A percentile compares a stretch with the other conserved stretches of the same genome.
These are phyloP conservation scores for Corythaeola cristata DNA, from an alignment of 2,113 vertebrate species.

Conservation along the genomic window DNA sequence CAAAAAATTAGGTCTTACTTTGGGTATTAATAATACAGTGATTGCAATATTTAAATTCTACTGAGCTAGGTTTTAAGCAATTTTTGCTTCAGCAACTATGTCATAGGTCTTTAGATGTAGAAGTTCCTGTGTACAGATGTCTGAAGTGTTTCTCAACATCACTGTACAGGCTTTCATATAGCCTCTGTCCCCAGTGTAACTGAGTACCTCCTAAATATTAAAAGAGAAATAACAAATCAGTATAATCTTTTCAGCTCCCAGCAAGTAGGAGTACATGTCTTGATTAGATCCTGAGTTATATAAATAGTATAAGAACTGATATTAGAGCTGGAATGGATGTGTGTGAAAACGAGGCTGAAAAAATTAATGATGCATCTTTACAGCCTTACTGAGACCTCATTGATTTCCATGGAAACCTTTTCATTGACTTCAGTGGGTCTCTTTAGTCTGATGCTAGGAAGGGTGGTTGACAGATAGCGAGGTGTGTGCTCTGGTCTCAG, in stretches of 20 bases:
- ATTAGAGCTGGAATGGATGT: conserved; percentile 46
- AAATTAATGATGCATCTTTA: conserved; percentile 70
- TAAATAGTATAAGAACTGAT: conserved; percentile 64
- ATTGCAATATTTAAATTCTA: neutral
- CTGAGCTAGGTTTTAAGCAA: neutral
- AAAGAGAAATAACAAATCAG: conserved; percentile 55
- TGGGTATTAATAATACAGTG: neutral
- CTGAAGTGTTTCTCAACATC: neutral
- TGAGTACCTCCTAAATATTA: conserved; percentile 46
- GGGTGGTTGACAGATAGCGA: conserved; percentile 31
- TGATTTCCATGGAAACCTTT: conserved; percentile 71
- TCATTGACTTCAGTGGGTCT: conserved; percentile 50
- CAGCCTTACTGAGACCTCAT: conserved; percentile 60
- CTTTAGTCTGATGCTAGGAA: conserved; percentile 17
- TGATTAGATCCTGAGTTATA: conserved; percentile 68
- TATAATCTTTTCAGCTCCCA: conserved; percentile 48
- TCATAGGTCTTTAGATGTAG: neutral
- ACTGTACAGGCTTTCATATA: neutral
- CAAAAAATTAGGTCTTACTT: neutral
- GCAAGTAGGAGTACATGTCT: conserved; percentile 44
- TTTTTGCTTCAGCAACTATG: neutral
- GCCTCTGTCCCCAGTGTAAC: neutral
- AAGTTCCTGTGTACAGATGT: neutral
- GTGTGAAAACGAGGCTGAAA: conserved; percentile 48
- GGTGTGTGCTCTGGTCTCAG: neutral